Conservation (phyloP, 2,797 vertebrate species). For the Aselliscus stoliczkanus region DNA sequence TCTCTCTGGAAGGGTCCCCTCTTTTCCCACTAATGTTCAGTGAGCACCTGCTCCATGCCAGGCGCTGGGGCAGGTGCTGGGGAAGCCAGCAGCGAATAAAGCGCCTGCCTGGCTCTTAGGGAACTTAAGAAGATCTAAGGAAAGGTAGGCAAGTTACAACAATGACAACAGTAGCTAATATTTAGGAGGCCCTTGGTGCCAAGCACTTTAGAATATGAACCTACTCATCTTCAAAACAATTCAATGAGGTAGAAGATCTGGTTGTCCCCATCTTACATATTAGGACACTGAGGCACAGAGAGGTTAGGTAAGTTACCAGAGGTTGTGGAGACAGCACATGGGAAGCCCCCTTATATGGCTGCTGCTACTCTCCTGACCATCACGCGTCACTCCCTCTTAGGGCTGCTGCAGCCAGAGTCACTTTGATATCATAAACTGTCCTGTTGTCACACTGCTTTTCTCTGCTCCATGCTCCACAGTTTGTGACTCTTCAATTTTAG, state of each 20-base stretch:
- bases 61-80: neutral
- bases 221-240: neutral
- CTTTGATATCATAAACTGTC: rapidly evolving
- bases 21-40: rapidly evolving
- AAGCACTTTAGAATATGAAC: neutral
- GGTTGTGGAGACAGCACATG: neutral
- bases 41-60: too few species aligned
- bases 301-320: neutral
- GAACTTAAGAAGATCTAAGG: neutral
- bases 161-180: neutral
- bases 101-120: neutral
- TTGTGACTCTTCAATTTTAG: rapidly evolving
- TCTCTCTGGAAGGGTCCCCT: rapidly evolving
- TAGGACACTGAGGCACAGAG: neutral
- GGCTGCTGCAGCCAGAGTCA: rapidly evolving
- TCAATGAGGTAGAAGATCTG: neutral
- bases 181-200: neutral
- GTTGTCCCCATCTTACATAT: neutral
- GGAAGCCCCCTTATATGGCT: rapidly evolving
- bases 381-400: rapidly evolving
- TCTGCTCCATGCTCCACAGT: neutral
- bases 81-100: too few species aligned
- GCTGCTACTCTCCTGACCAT: rapidly evolving
- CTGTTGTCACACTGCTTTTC: rapidly evolving
- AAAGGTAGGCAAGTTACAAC: neutral